phyloP scores from a whole-genome alignment of 2,888 invertebrate genomes.

The Nymphalis polychloros region DNA sequence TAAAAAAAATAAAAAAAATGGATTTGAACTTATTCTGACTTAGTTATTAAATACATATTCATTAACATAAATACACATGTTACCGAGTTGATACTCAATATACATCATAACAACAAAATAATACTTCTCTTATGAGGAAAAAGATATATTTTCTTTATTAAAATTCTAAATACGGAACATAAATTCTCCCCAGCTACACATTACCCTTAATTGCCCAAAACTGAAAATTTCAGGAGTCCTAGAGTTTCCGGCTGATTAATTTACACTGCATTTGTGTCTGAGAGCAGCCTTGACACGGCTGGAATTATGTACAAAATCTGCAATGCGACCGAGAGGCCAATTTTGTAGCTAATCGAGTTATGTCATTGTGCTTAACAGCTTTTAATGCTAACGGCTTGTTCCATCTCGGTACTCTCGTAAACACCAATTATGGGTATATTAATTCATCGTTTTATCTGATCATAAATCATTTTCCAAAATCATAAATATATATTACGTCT shows the following conservation, averaged over 20 bases:
- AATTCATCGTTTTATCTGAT: neutral
- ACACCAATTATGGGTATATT: neutral
- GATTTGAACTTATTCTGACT: too few species aligned
- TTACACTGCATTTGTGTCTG: slow-evolving; percentile 27
- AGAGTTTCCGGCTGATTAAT: slow-evolving; percentile 24
- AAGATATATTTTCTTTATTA: too few species aligned
- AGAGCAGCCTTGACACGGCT: slow-evolving; percentile 26
- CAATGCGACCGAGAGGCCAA: slow-evolving; percentile 20
- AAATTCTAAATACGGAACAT: too few species aligned
- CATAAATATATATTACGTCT: too few species aligned
- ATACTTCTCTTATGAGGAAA: too few species aligned
- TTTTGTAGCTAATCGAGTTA: slow-evolving; percentile 30
- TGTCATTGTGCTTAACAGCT: slow-evolving; percentile 28
- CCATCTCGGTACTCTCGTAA: neutral
- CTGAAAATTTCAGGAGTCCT: slow-evolving; percentile 16
- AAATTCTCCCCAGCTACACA: neutral
- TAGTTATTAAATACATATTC: too few species aligned
- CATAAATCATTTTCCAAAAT: neutral
- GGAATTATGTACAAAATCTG: slow-evolving; percentile 28
- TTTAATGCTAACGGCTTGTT: slow-evolving; percentile 21
- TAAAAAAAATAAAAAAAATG: too few species aligned
- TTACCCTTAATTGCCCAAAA: neutral
- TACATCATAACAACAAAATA: too few species aligned
- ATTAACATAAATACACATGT: too few species aligned
- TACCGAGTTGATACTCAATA: too few species aligned